Percentiles rank a stretch among this genome's conserved stretches.
These are phyloP conservation scores for Chaetodon auriga DNA, from an alignment of 2,113 vertebrate species.

Conservation along the genomic window DNA sequence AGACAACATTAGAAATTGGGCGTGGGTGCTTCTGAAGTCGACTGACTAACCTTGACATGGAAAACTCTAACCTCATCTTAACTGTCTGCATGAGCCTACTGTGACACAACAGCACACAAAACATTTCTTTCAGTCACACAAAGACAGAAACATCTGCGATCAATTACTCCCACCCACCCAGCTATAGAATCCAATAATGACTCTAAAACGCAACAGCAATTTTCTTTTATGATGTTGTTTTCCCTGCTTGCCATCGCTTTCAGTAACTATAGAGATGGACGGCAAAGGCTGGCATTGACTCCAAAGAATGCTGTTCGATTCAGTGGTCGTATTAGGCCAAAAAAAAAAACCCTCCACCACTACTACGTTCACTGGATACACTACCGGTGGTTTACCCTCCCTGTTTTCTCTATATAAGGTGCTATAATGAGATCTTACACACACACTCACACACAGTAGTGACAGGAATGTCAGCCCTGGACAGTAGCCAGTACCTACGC, in stretches of 20 bases:
- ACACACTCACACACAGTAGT: slow-evolving; percentile 49
- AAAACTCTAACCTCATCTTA: slow-evolving; percentile 64
- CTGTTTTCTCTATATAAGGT: slow-evolving; percentile 57
- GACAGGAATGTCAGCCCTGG: slow-evolving; percentile 54
- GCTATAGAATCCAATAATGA: slow-evolving; percentile 78
- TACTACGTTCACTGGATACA: slow-evolving; percentile 24
- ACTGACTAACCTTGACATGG: slow-evolving; percentile 65
- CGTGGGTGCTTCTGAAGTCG: slow-evolving; percentile 33
- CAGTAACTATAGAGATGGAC: slow-evolving; percentile 70
- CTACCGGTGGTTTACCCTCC: slow-evolving; percentile 4
- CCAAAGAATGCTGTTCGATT: slow-evolving; percentile 10
- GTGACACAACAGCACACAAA: slow-evolving; percentile 67
- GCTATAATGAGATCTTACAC: slow-evolving; percentile 40
- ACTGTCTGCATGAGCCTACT: slow-evolving; percentile 45
- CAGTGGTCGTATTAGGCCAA: not conserved
- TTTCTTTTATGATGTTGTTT: slow-evolving; percentile 80
- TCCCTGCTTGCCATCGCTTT: slow-evolving; percentile 61
- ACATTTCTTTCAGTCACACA: slow-evolving; percentile 69
- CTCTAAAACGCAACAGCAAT: slow-evolving; percentile 70
- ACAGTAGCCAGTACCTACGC: slow-evolving; percentile 61
- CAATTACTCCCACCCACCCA: slow-evolving; percentile 75
- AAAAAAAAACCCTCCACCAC: slow-evolving; percentile 11
- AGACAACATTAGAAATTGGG: slow-evolving; percentile 25
- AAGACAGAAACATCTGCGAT: slow-evolving; percentile 74
- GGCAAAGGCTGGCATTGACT: slow-evolving; percentile 27